Percentiles rank a stretch among this genome's conserved stretches.
Conservation (phyloP, 2,797 vertebrate genomes). For the Australoheros facetus region DNA sequence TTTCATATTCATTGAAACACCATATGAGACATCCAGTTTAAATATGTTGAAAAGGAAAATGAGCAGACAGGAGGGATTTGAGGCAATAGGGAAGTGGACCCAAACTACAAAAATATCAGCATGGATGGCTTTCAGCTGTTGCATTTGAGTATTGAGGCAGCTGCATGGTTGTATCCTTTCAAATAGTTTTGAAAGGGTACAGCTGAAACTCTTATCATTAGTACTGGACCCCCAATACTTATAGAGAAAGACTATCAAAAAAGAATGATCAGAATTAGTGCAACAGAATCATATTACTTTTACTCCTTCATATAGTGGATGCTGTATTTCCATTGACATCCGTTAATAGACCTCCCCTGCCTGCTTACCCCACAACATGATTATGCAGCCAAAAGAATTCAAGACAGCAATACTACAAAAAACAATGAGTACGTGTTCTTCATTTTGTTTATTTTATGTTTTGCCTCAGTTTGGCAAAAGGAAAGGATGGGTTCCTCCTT, state of each 20-base stretch:
- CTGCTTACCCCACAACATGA: background rate
- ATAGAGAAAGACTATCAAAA: background rate
- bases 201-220: background rate
- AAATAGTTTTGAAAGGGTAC: background rate
- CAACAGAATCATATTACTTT: background rate
- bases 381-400: background rate
- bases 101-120: constrained; percentile 19
- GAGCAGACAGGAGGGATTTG: background rate
- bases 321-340: background rate
- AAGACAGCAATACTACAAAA: background rate
- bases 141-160: background rate
- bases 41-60: constrained; percentile 37
- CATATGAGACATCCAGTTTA: constrained; percentile 50
- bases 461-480: background rate
- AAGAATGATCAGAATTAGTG: background rate
- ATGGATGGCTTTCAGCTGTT: background rate
- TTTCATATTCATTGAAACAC: constrained; percentile 62
- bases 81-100: constrained; percentile 2
- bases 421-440: background rate
- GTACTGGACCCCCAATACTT: background rate
- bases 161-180: background rate
- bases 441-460: background rate
- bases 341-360: background rate
- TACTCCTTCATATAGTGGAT: background rate
- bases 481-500: background rate